phyloP scores from a whole-genome alignment of 2,888 invertebrate species.

The Nomada goodeniana region DNA sequence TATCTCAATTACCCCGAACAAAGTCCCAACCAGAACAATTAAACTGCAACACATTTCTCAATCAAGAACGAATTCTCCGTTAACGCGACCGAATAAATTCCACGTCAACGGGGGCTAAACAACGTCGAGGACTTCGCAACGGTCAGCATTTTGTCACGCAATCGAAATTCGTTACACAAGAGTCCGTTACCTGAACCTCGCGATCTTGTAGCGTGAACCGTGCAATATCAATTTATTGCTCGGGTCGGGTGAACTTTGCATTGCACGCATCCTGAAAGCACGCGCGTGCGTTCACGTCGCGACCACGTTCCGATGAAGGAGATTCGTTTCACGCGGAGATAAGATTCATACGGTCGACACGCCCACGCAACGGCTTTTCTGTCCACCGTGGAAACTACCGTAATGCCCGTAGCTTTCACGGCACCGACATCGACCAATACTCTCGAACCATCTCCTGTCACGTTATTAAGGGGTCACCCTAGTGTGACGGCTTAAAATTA shows the following conservation, averaged over 20 bases:
- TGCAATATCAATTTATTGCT: conserved; percentile 46
- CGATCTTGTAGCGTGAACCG: conserved; percentile 27
- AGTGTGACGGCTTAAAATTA: no score
- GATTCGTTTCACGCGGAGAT: conserved; percentile 53
- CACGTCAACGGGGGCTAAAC: neutral
- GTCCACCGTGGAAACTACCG: conserved; percentile 53
- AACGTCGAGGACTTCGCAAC: neutral
- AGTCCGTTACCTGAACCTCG: conserved; percentile 7
- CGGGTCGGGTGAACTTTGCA: conserved; percentile 18
- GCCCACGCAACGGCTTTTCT: conserved; percentile 54
- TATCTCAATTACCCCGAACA: no score
- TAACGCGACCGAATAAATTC: neutral
- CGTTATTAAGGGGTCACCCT: conserved; percentile 29
- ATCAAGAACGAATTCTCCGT: neutral
- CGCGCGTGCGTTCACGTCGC: conserved; percentile 26
- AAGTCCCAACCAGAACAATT: no score
- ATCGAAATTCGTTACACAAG: conserved; percentile 29
- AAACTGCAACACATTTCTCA: neutral
- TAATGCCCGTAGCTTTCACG: conserved; percentile 40
- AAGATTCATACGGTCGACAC: conserved; percentile 57
- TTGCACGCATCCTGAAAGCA: conserved; percentile 33
- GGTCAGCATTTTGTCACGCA: neutral
- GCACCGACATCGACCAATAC: conserved; percentile 17
- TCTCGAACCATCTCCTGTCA: conserved; percentile 5
- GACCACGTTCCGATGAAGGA: conserved; percentile 52